Conservation (phyloP, 2,797 vertebrate genomes). For the Anas capensis region DNA sequence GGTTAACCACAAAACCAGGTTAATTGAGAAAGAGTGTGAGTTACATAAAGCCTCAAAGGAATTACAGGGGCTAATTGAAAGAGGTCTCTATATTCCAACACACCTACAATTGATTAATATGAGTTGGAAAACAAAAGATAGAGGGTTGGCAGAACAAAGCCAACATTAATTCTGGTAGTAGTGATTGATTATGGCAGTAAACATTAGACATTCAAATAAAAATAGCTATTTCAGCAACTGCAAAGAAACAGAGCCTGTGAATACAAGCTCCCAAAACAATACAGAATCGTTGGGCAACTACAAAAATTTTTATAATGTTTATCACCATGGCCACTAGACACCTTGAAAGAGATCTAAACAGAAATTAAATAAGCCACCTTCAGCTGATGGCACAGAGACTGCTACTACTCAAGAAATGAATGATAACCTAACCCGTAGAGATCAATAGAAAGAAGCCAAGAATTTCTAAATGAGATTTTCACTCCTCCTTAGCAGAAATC, state of each 20-base stretch:
- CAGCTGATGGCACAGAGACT: constrained; percentile 10
- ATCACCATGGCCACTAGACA: background rate
- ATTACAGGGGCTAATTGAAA: constrained; percentile 53
- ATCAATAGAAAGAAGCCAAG: constrained; percentile 55
- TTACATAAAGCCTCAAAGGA: constrained; percentile 36
- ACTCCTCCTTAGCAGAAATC: constrained; percentile 59
- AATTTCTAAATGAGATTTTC: constrained; percentile 69
- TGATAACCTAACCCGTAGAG: constrained; percentile 59
- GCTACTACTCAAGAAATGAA: constrained; percentile 59
- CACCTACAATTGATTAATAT: constrained; percentile 46
- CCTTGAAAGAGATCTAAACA: constrained; percentile 50
- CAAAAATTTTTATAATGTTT: constrained; percentile 22
- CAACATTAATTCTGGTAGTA: constrained; percentile 14
- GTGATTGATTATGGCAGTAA: constrained; percentile 33
- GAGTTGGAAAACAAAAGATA: constrained; percentile 34
- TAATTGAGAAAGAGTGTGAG: constrained; percentile 27
- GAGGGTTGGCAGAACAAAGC: constrained; percentile 3
- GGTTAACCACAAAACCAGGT: background rate
- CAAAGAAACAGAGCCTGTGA: constrained; percentile 12
- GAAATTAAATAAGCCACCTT: constrained; percentile 53
- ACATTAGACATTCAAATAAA: constrained; percentile 13
- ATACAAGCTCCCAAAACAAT: background rate
- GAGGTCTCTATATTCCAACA: background rate
- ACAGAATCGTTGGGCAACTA: background rate
- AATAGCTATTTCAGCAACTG: background rate